phyloP scores from a whole-genome alignment of 2,113 vertebrate species.

The Bettongia penicillata region DNA sequence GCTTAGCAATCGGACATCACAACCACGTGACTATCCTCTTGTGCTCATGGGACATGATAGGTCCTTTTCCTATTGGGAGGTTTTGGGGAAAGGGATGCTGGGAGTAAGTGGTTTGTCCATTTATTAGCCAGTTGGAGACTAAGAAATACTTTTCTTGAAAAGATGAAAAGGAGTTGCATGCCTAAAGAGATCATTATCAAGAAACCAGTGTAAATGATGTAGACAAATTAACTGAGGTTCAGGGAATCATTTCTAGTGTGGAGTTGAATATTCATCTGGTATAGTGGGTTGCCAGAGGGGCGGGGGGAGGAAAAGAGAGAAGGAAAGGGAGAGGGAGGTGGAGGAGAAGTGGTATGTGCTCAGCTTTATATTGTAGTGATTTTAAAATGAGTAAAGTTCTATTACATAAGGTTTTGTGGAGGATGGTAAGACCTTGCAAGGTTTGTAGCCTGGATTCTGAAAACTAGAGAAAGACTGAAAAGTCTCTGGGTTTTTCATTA shows the following conservation, averaged over 20 bases:
- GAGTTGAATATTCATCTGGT: constrained; percentile 68
- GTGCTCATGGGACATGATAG: background rate
- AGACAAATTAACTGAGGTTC: constrained; percentile 78
- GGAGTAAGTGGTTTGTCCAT: constrained; percentile 50
- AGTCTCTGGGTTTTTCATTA: constrained; percentile 65
- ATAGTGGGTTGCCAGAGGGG: constrained; percentile 38
- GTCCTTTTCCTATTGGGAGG: constrained; percentile 65
- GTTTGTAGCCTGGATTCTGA: constrained; percentile 46
- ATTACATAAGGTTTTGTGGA: constrained; percentile 71
- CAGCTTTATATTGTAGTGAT: constrained; percentile 36
- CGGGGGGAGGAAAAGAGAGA: background rate
- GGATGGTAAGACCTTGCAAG: constrained; percentile 68
- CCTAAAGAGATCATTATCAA: constrained; percentile 73
- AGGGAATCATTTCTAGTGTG: constrained; percentile 78
- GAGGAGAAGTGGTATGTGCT: constrained; percentile 29
- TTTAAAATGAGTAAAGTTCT: constrained; percentile 61
- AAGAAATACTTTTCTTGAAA: constrained; percentile 71
- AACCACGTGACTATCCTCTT: background rate
- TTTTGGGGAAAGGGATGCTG: constrained; percentile 55
- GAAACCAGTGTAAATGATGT: constrained; percentile 72
- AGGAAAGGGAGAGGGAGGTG: background rate
- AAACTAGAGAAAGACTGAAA: constrained; percentile 54
- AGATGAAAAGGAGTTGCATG: constrained; percentile 65
- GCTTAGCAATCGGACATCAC: constrained; percentile 40
- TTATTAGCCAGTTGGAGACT: constrained; percentile 52